phyloP scores from a whole-genome alignment of 92 coral and sea anemone genomes.

The Montipora capitata region DNA sequence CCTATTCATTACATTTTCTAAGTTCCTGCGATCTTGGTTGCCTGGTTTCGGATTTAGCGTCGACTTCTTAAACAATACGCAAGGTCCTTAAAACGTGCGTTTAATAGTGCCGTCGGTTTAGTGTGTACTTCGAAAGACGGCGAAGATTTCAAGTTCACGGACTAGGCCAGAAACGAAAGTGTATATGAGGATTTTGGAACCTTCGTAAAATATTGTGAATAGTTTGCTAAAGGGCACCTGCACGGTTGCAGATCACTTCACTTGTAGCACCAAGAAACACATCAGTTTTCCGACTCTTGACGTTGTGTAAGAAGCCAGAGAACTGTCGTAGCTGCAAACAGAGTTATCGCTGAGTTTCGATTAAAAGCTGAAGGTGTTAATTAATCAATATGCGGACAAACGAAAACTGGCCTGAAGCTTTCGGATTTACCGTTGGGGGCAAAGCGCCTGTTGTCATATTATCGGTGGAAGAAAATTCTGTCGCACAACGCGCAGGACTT shows the following conservation, averaged over 20 bases:
- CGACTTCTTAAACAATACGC: slow-evolving; percentile 1
- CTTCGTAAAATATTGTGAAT: not conserved
- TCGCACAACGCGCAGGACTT: slow-evolving; percentile 97
- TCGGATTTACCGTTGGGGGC: slow-evolving; percentile 96
- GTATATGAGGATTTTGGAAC: not conserved
- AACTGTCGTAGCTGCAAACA: too few relatives aligned
- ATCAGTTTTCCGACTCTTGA: slow-evolving; percentile 26
- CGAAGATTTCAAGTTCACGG: slow-evolving; percentile 24
- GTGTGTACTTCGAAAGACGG: slow-evolving; percentile 13
- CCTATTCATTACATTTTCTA: not conserved
- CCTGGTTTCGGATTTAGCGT: slow-evolving; percentile 60
- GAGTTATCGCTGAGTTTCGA: not conserved
- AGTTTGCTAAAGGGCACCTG: slow-evolving; percentile 19
- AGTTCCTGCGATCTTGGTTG: slow-evolving; percentile 29
- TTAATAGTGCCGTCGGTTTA: slow-evolving; percentile 29
- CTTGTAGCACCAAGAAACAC: not conserved
- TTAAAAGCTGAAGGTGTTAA: not conserved
- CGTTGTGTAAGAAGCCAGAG: slow-evolving; percentile 18
- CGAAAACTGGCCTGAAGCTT: slow-evolving; percentile 95
- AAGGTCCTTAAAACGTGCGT: slow-evolving; percentile 16
- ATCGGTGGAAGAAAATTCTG: slow-evolving; percentile 90
- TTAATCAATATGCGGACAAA: slow-evolving; percentile 80
- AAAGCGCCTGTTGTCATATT: slow-evolving; percentile 96
- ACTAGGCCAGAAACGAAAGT: slow-evolving; percentile 15
- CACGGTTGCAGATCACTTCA: slow-evolving; percentile 8